A percentile compares a stretch with the other conserved stretches of the same genome.
Conservation (phyloP, 2,797 vertebrate genomes). For the Pseudochirops corinnae region DNA sequence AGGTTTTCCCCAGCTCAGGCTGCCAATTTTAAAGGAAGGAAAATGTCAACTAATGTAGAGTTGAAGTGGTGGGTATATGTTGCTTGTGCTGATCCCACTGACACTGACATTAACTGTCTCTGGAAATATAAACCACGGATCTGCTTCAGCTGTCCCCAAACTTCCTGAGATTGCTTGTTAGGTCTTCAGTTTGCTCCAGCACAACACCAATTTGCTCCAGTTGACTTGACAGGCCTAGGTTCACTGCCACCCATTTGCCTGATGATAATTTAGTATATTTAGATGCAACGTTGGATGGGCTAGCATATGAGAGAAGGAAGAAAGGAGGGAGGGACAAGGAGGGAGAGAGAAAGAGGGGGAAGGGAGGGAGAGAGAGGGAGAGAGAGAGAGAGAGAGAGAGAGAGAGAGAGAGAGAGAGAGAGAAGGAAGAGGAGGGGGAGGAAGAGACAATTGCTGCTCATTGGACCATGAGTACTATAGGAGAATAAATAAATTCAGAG, state of each 20-base stretch:
- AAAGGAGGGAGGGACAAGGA: background rate
- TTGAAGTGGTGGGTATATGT: slow-evolving; percentile 78
- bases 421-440: slow-evolving; percentile 28
- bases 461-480: background rate
- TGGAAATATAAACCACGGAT: slow-evolving; percentile 74
- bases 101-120: slow-evolving; percentile 79
- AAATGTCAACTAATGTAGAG: slow-evolving; percentile 84
- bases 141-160: slow-evolving; percentile 73
- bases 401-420: background rate
- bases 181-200: slow-evolving; percentile 77
- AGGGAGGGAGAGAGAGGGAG: slow-evolving; percentile 46
- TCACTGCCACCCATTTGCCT: slow-evolving; percentile 72
- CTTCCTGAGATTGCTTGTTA: slow-evolving; percentile 75
- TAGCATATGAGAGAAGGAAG: slow-evolving; percentile 37
- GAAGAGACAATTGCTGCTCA: slow-evolving; percentile 8
- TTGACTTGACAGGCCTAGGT: slow-evolving; percentile 80
- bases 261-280: slow-evolving; percentile 72
- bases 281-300: slow-evolving; percentile 44
- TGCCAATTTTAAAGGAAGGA: slow-evolving; percentile 85
- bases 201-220: slow-evolving; percentile 80
- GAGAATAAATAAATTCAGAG: background rate
- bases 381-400: background rate
- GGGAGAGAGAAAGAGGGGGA: slow-evolving; percentile 10
- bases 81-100: slow-evolving; percentile 79
- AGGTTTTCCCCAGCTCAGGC: slow-evolving; percentile 80